Evolutionary conservation across 2,113 vertebrate genomes (phyloP).

Genomic region (Naja naja): DNA sequence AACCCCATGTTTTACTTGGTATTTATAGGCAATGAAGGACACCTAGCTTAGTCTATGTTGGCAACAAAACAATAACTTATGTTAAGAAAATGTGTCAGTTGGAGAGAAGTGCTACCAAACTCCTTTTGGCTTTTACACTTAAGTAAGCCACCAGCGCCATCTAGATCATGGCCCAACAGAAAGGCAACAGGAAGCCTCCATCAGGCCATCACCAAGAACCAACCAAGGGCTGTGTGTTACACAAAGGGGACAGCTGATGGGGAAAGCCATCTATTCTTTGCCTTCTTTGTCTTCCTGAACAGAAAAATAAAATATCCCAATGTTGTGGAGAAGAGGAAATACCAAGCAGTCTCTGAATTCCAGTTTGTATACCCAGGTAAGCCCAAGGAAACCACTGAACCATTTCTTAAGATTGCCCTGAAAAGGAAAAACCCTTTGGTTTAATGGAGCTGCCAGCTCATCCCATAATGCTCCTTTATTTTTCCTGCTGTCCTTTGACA

Average conservation of each 20-base stretch:
- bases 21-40: background rate
- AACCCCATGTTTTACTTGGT: background rate
- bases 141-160: background rate
- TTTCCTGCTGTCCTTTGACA: background rate
- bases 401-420: background rate
- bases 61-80: background rate
- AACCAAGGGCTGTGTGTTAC: background rate
- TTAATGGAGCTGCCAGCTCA: background rate
- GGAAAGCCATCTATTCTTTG: background rate
- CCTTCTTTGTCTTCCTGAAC: background rate
- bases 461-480: background rate
- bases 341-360: fast-evolving
- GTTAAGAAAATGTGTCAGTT: background rate
- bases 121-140: background rate
- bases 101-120: background rate
- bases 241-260: background rate
- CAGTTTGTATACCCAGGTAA: conserved; percentile 4
- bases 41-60: background rate
- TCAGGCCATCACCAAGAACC: background rate
- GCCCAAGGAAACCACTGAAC: background rate
- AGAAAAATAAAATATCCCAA: background rate
- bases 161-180: background rate
- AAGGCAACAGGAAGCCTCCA: background rate
- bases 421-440: background rate
- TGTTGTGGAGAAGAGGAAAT: background rate